Conservation (phyloP, 2,113 vertebrate genomes). For the Elephantulus edwardii region DNA sequence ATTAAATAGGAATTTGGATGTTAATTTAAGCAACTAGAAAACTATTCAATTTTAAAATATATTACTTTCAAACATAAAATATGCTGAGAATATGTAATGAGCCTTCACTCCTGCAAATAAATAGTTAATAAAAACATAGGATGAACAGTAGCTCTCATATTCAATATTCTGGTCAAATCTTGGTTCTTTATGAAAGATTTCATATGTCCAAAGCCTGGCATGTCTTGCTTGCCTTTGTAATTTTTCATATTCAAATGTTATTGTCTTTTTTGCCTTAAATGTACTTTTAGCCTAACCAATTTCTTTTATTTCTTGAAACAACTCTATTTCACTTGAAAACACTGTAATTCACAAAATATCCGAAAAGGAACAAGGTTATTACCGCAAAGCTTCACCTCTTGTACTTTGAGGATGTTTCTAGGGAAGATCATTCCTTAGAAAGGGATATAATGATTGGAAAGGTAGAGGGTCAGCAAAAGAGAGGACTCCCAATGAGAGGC, state of each 20-base stretch:
- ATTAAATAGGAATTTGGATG: constrained; percentile 25
- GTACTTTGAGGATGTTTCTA: too few species aligned
- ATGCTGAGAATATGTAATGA: not conserved
- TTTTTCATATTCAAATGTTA: not conserved
- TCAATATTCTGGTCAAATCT: constrained; percentile 4
- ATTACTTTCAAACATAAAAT: not conserved
- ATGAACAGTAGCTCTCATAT: not conserved
- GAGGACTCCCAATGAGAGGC: too few species aligned
- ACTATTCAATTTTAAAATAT: not conserved
- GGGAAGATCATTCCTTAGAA: too few species aligned
- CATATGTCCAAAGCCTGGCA: not conserved
- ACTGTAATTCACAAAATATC: not conserved
- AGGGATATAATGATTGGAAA: too few species aligned
- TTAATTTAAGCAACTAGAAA: constrained; percentile 43
- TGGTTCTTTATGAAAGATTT: not conserved
- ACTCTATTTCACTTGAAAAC: not conserved
- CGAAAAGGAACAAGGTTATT: not conserved
- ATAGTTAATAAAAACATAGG: not conserved
- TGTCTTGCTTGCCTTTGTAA: not conserved
- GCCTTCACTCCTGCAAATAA: not conserved
- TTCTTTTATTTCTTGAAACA: not conserved
- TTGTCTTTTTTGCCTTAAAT: not conserved
- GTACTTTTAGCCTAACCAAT: not conserved
- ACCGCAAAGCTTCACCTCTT: too few species aligned
- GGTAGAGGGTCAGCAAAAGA: too few species aligned